These are phyloP conservation scores for Rhingia rostrata DNA, from an alignment of 2,888 invertebrate genomes.

Conservation along the genomic window DNA sequence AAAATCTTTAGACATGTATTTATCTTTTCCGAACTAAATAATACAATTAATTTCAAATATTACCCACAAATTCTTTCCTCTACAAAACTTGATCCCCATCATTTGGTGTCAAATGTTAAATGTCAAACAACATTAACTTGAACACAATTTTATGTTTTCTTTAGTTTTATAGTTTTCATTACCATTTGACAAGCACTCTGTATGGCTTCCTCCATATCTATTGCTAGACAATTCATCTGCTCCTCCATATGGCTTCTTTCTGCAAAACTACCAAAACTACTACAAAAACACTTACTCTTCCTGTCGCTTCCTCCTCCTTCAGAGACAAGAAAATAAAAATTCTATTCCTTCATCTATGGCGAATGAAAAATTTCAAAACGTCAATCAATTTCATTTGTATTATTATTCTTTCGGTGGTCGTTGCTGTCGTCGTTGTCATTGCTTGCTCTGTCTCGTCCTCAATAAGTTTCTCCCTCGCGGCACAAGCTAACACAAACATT, in stretches of 20 bases:
- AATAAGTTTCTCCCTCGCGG: conserved; percentile 52
- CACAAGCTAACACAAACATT: conserved; percentile 63
- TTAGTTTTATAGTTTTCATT: conserved; percentile 38
- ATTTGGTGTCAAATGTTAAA: conserved; percentile 47
- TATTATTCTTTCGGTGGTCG: conserved; percentile 71
- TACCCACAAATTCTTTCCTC: not conserved
- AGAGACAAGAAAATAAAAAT: conserved; percentile 32
- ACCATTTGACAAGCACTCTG: conserved; percentile 28
- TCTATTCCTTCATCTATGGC: conserved; percentile 41
- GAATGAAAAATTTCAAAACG: conserved; percentile 68
- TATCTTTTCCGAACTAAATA: no score
- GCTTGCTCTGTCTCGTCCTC: conserved; percentile 5
- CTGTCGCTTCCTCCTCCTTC: conserved; percentile 32
- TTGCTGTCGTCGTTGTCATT: conserved; percentile 56
- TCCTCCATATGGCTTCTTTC: conserved; percentile 72
- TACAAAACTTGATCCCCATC: not conserved
- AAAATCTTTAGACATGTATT: no score
- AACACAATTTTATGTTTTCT: conserved; percentile 34
- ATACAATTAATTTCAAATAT: not conserved
- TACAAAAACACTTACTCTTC: conserved; percentile 51
- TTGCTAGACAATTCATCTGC: conserved; percentile 48
- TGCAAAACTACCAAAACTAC: conserved; percentile 62
- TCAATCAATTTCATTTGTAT: conserved; percentile 69
- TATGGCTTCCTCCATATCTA: conserved; percentile 50
- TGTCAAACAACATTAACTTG: conserved; percentile 57